Evolutionary conservation across 2,888 invertebrate genomes (phyloP).

Genomic region (Leptogaster cylindrica): DNA sequence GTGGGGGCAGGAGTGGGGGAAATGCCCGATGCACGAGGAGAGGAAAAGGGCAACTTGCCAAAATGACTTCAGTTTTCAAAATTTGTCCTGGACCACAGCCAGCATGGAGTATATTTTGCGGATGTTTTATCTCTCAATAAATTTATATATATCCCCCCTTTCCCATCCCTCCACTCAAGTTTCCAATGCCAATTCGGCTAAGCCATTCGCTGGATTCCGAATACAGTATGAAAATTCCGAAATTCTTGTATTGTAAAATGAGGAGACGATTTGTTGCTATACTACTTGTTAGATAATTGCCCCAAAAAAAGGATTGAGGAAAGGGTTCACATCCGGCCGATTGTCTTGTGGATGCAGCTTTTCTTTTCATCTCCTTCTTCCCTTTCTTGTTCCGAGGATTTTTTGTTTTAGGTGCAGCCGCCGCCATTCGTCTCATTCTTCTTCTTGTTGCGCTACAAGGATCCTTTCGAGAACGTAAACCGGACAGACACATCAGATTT

Average conservation of each 20-base stretch:
- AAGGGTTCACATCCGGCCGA: not conserved
- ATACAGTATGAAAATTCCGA: constrained; percentile 32
- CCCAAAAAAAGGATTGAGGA: not conserved
- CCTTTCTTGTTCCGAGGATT: too few species aligned
- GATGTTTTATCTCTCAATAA: constrained; percentile 48
- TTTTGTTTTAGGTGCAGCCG: not conserved
- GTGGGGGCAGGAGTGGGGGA: too few species aligned
- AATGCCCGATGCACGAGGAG: too few species aligned
- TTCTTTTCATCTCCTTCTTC: not conserved
- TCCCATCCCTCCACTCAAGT: constrained; percentile 2
- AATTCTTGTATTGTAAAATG: constrained; percentile 24
- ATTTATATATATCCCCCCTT: constrained; percentile 36
- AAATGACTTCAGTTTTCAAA: constrained; percentile 43
- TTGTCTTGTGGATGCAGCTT: constrained; percentile 3
- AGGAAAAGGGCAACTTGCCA: constrained; percentile 41
- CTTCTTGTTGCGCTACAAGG: constrained; percentile 21
- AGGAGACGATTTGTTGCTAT: constrained; percentile 39
- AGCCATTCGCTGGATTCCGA: constrained; percentile 3
- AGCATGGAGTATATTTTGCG: constrained; percentile 45
- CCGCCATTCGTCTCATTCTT: constrained; percentile 15
- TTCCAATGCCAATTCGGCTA: not conserved
- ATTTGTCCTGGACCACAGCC: constrained; percentile 45
- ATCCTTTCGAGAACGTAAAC: constrained; percentile 6
- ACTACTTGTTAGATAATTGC: constrained; percentile 38
- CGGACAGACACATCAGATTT: constrained; percentile 19